A percentile compares a stretch with the other conserved stretches of the same genome.
phyloP scores from a whole-genome alignment of 2,113 vertebrate genomes.

The Alces alces region DNA sequence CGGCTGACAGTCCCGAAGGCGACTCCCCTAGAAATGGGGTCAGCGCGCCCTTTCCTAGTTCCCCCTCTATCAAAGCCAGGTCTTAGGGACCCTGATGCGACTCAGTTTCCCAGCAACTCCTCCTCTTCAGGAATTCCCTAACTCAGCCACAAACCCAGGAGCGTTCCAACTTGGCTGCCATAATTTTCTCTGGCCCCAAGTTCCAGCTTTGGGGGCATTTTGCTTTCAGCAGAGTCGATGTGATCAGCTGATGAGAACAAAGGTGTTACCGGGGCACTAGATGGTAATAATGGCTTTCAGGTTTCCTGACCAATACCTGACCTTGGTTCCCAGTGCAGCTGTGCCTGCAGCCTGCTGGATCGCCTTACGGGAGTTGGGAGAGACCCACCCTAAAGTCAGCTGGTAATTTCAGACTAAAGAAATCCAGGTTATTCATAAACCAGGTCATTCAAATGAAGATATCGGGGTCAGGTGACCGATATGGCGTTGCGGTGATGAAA shows the following conservation, averaged over 20 bases:
- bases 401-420: not conserved
- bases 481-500: not conserved
- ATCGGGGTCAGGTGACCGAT: not conserved
- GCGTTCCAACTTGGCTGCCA: not conserved
- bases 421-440: not conserved
- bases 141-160: not conserved
- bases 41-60: not conserved
- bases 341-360: not conserved
- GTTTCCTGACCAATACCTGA: not conserved
- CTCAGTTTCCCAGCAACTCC: not conserved
- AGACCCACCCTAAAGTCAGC: not conserved
- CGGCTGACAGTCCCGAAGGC: not conserved
- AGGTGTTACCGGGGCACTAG: not conserved
- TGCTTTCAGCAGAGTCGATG: not conserved
- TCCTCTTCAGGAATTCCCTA: not conserved
- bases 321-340: not conserved
- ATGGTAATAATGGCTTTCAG: not conserved
- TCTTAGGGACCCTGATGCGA: not conserved
- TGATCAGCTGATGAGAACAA: not conserved
- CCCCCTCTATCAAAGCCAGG: not conserved
- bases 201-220: not conserved
- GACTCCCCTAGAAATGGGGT: not conserved
- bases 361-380: fast-evolving
- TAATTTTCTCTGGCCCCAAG: not conserved
- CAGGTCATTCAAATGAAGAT: not conserved